A percentile compares a stretch with the other conserved stretches of the same genome.
Evolutionary conservation across 2,113 vertebrate species (phyloP).

Genomic region (Indicator maculatus): DNA sequence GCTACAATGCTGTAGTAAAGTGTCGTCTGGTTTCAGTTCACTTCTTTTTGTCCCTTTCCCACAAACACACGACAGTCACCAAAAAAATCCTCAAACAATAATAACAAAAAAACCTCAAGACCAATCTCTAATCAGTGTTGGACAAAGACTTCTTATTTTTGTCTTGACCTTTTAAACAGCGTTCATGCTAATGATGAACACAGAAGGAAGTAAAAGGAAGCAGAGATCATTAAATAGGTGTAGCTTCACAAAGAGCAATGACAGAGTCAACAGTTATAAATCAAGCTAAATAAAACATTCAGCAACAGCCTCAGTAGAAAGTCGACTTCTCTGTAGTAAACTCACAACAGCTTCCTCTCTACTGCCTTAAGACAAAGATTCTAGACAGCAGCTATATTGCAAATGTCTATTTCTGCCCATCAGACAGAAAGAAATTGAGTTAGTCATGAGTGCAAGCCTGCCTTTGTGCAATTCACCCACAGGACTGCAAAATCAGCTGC

Average conservation of each 20-base stretch:
- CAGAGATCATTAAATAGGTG: neutral
- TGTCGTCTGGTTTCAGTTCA: neutral
- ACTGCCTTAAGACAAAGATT: neutral
- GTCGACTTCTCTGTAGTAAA: neutral
- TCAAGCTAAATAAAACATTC: neutral
- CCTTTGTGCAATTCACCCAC: neutral
- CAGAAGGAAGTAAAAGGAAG: conserved; percentile 12
- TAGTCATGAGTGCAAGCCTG: neutral
- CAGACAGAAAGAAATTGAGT: neutral
- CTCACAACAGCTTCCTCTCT: neutral
- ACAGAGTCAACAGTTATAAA: neutral
- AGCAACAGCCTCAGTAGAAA: neutral
- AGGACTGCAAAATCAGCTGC: neutral
- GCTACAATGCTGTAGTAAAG: neutral
- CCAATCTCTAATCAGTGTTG: neutral
- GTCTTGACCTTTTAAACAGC: neutral
- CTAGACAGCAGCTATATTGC: neutral
- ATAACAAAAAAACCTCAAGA: neutral
- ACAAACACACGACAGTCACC: neutral
- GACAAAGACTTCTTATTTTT: neutral
- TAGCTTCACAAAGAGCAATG: neutral
- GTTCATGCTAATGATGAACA: neutral
- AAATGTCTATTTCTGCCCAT: neutral
- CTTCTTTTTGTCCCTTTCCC: neutral
- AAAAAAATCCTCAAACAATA: neutral